Evolutionary conservation across 2,888 invertebrate species (phyloP), one percentile per base, ranked within the genome.

Genomic region (Tetanocera ferruginea): DNA sequence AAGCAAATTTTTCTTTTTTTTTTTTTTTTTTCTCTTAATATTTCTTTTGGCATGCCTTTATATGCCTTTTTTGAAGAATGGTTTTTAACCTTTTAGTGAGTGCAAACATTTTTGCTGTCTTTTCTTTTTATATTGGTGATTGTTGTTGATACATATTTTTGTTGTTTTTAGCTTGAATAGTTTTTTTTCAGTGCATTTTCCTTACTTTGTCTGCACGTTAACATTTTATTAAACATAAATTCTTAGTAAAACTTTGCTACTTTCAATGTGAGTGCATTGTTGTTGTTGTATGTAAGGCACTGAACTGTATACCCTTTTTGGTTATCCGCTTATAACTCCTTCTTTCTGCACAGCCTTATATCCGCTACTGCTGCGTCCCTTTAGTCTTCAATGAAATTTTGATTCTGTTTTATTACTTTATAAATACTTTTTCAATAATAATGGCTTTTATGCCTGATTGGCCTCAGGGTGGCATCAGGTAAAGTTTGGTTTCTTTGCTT

Each of bases 401-500:
- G 76, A 77, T 76, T 85, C 85, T 84, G 82, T 85, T 86, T 86
- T 86, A 86, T 86, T 86, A 83, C 86, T 86, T 86, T 85, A 83
- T 82, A 86, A 86, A 86, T 86, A 85, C 87, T 86, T 83, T 82
- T 79, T 69, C 81, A 84, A 85, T 83, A 80, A 78, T 78, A 78
- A 79, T 78, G 79, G 77, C 80, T 83, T 83, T 83, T 79, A 81
- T 81, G 82, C 77, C 78, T 83, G 83, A 83, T 82, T 83, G 76
- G 76, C 80, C 79, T 74, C 79, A 77, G 72, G 76, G 51, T 25
- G 66, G 14, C 60, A 60, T 73, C 60, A 62, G 60, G 69, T 69
- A 69, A 69, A 49, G 69, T 69, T 69, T 14, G 28, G 43, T 3
- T 60, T 55, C 1, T 19, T 55, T 55, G 6, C 55, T 55, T 55